Evolutionary conservation across 1,140 invertebrate genomes (phyloP).

Genomic region (Bombus fervidus): DNA sequence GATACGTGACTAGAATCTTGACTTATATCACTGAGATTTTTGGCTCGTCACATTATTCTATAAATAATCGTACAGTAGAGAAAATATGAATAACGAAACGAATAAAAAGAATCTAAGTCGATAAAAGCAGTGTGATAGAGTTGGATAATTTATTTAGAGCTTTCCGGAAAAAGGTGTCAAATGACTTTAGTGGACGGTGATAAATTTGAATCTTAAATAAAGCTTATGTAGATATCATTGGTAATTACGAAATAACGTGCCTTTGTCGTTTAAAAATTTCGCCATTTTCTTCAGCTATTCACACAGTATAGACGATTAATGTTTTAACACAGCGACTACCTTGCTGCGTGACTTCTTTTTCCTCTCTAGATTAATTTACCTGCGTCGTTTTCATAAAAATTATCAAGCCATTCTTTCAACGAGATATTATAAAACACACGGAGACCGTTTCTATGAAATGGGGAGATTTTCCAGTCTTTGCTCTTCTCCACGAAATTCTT

Average conservation of each 20-base stretch:
- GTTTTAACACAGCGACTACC: background rate
- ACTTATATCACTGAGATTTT: background rate
- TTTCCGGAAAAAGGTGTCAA: background rate
- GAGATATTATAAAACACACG: background rate
- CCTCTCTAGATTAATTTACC: background rate
- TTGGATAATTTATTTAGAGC: background rate
- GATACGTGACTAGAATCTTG: background rate
- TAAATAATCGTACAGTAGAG: background rate
- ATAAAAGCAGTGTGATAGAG: background rate
- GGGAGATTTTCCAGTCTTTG: background rate
- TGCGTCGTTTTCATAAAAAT: background rate
- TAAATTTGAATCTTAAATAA: background rate
- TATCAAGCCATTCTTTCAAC: background rate
- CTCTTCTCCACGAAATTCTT: no score
- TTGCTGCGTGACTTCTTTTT: background rate
- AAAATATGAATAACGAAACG: background rate
- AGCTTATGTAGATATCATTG: background rate
- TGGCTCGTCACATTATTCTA: background rate
- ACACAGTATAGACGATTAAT: conserved; percentile 4
- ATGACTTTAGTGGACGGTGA: background rate
- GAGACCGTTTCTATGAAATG: background rate
- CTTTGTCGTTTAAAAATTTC: conserved; percentile 1
- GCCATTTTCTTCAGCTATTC: background rate
- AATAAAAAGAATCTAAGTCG: background rate
- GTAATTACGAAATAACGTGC: background rate